phyloP scores from a whole-genome alignment of 1,140 invertebrate genomes.

The Oryctes rhinoceros region DNA sequence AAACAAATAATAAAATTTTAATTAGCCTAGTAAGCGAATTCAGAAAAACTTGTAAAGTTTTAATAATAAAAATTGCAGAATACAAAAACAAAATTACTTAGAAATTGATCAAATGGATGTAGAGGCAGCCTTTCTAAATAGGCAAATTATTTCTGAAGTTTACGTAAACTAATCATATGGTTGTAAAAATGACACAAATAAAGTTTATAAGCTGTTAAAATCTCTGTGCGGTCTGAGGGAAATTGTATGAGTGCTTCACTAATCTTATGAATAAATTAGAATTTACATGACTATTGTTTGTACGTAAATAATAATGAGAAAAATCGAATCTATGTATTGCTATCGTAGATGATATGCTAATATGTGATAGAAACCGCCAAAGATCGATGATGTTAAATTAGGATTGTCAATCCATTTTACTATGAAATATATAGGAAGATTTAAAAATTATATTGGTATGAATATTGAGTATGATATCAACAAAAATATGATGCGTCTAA shows the following conservation, averaged over 20 bases:
- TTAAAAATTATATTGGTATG: conserved; percentile 49
- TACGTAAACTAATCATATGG: conserved; percentile 59
- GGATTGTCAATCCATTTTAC: conserved; percentile 38
- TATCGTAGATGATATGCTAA: conserved; percentile 47
- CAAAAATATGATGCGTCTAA: conserved; percentile 43
- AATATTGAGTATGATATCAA: conserved; percentile 47
- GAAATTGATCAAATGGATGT: conserved; percentile 55
- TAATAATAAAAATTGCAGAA: too few species aligned
- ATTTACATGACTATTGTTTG: conserved; percentile 41
- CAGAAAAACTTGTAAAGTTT: too few species aligned
- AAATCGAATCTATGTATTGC: conserved; percentile 33
- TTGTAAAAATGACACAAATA: background rate
- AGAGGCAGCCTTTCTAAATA: conserved; percentile 61
- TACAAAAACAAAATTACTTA: too few species aligned
- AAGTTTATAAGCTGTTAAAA: conserved; percentile 29
- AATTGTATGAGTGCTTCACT: conserved; percentile 23
- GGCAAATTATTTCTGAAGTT: conserved; percentile 57
- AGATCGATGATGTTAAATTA: conserved; percentile 37
- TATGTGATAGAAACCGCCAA: conserved; percentile 36
- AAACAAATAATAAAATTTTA: too few species aligned
- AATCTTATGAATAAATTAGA: conserved; percentile 19
- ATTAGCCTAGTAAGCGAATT: too few species aligned
- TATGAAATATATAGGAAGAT: conserved; percentile 47
- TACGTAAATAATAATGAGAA: conserved; percentile 22
- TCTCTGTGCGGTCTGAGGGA: conserved; percentile 37